phyloP scores from a whole-genome alignment of 2,888 invertebrate genomes.

The Noctuana brunneofusca region DNA sequence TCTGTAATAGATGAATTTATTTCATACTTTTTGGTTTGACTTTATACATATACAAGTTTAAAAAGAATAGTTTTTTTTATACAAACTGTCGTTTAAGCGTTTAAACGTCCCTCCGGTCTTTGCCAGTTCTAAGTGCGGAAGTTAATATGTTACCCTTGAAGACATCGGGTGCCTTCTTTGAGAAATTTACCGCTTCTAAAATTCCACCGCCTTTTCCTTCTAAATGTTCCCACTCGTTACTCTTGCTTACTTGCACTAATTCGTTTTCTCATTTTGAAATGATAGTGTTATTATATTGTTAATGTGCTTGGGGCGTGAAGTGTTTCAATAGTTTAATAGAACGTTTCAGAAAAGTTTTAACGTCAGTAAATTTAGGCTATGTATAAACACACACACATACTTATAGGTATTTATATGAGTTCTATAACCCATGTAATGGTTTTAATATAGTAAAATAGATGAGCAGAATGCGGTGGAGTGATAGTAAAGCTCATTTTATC shows the following conservation, averaged over 20 bases:
- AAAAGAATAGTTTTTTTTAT: no score
- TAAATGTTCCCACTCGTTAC: constrained; percentile 27
- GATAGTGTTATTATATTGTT: constrained; percentile 13
- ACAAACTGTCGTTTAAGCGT: constrained; percentile 3
- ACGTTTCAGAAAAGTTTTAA: not conserved
- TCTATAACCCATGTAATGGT: no score
- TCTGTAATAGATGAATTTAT: no score
- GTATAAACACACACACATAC: no score
- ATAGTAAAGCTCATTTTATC: no score
- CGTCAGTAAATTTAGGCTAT: no score
- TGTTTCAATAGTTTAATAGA: no score
- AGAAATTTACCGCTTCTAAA: constrained; percentile 30
- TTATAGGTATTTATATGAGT: no score
- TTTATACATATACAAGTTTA: no score
- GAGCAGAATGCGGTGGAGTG: no score
- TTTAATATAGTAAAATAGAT: no score
- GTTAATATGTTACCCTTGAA: constrained; percentile 33
- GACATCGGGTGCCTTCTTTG: constrained; percentile 31
- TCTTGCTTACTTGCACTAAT: constrained; percentile 28
- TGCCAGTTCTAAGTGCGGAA: constrained; percentile 21
- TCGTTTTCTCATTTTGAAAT: constrained; percentile 27
- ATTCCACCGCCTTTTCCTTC: constrained; percentile 23
- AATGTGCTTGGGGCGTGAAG: not conserved
- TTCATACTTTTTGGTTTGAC: no score
- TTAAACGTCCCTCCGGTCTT: constrained; percentile 19